Conservation (phyloP, 2,113 vertebrate species). For the Channa argus region DNA sequence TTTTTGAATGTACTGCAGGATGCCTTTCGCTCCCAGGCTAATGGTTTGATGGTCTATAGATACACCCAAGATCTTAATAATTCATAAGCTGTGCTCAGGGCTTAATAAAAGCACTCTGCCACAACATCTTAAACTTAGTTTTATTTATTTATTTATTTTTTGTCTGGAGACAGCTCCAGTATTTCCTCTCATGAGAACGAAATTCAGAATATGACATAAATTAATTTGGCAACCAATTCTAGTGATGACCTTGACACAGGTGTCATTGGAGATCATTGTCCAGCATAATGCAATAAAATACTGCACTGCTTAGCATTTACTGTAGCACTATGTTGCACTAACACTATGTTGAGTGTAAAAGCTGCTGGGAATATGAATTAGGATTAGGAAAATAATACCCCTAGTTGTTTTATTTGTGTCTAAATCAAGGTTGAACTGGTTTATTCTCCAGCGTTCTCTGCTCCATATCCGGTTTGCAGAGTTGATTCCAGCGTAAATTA, state of each 20-base stretch:
- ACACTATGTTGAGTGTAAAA: neutral
- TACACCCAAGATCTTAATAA: constrained; percentile 79
- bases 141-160: neutral
- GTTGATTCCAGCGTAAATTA: constrained; percentile 35
- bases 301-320: constrained; percentile 10
- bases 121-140: constrained; percentile 48
- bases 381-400: constrained; percentile 12
- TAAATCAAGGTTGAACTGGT: constrained; percentile 27
- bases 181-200: constrained; percentile 13
- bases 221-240: constrained; percentile 50
- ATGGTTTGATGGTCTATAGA: constrained; percentile 82
- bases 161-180: constrained; percentile 26
- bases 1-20: constrained; percentile 72
- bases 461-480: constrained; percentile 7
- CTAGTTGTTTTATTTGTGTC: constrained; percentile 20
- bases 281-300: constrained; percentile 24
- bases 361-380: constrained; percentile 31
- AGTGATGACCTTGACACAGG: constrained; percentile 34
- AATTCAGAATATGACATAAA: constrained; percentile 38
- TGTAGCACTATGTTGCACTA: no score
- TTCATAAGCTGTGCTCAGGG: constrained; percentile 71
- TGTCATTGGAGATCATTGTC: constrained; percentile 5
- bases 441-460: neutral
- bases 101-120: constrained; percentile 74
- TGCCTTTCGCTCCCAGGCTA: constrained; percentile 73